A percentile compares a stretch with the other conserved stretches of the same genome.
These are phyloP conservation scores for Syngnathus scovelli DNA, from an alignment of 2,113 vertebrate genomes.

Conservation along the genomic window DNA sequence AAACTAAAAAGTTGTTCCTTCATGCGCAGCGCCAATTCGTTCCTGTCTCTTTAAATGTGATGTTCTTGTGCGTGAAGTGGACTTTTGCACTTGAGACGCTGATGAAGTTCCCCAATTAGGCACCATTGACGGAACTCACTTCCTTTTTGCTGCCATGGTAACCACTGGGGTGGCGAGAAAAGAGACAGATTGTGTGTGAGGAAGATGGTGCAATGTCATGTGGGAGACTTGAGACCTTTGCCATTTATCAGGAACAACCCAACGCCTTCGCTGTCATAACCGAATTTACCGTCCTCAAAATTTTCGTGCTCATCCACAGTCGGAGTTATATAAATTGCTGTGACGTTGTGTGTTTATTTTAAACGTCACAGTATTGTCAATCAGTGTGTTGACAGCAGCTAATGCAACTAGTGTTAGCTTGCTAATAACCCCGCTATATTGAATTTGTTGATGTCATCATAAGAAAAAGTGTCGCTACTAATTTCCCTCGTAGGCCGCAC, in stretches of 20 bases:
- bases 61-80: background rate
- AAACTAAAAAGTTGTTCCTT: slow-evolving; percentile 12
- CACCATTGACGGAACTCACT: slow-evolving; percentile 44
- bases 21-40: background rate
- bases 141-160: slow-evolving; percentile 46
- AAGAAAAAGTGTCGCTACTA: too few relatives aligned
- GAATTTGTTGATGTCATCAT: background rate
- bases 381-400: background rate
- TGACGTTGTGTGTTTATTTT: too few relatives aligned
- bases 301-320: background rate
- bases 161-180: slow-evolving; percentile 26
- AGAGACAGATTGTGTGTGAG: slow-evolving; percentile 52
- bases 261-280: slow-evolving; percentile 9
- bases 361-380: too few relatives aligned
- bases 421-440: background rate
- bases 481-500: too few relatives aligned
- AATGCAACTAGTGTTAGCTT: background rate
- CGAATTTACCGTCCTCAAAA: slow-evolving; percentile 10
- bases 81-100: background rate
- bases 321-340: background rate
- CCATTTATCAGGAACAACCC: slow-evolving; percentile 33
- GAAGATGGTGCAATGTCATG: background rate
- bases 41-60: background rate
- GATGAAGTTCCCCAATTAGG: slow-evolving; percentile 24
- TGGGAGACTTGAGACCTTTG: slow-evolving; percentile 33